Base-by-base conservation (phyloP, 2,888 invertebrate species). In the Physocephala rufipes region DNA sequence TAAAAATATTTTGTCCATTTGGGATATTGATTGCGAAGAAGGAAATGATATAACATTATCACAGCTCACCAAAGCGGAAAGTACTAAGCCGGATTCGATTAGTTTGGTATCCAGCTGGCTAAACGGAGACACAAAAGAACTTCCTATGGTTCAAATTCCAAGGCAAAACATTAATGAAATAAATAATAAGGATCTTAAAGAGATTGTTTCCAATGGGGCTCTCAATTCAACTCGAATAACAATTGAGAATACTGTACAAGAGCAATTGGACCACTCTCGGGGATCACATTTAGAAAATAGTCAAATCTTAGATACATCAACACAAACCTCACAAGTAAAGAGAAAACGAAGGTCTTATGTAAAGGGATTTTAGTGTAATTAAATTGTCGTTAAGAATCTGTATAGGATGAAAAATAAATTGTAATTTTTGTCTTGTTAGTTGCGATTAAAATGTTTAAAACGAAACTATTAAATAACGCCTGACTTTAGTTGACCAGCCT, bases 21-120 rank as follows among this genome's bases (percentile, higher is more conserved):
- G 82, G 82, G 81, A 80, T 67, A 74, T 82, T 66, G 78, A 79
- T 19, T 59, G 71, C 21, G 76, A 77, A 2, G 75, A 77, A 13
- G 73, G 74, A 24, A 73, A 73, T 3, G 47, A 67, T 30, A 21
- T 75, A 1, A 72, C 59, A 21, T 19, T 74, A 4, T 70, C 0
- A 12, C 2, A 28, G 2, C 66, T 43, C n/a, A 21, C 71, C n/a
- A 51, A 61, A 16, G 2, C 30, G 19, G 47, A 26, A 30, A 1
- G 21, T 12, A 49, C 49, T 28, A 59, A 68, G n/a, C 65, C 64
- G 1, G 69, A 69, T 9, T 21, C 65, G 2, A 24, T 28, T n/a
- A 49, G 13, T 3, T 28, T 66, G 24, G 67, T 66, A 26, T 71
- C 49, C 58, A 21, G 49, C 67, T 76, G 67, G 73, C 55, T 51